Evolutionary conservation across 2,113 vertebrate genomes (phyloP).

Genomic region (Riparia riparia): DNA sequence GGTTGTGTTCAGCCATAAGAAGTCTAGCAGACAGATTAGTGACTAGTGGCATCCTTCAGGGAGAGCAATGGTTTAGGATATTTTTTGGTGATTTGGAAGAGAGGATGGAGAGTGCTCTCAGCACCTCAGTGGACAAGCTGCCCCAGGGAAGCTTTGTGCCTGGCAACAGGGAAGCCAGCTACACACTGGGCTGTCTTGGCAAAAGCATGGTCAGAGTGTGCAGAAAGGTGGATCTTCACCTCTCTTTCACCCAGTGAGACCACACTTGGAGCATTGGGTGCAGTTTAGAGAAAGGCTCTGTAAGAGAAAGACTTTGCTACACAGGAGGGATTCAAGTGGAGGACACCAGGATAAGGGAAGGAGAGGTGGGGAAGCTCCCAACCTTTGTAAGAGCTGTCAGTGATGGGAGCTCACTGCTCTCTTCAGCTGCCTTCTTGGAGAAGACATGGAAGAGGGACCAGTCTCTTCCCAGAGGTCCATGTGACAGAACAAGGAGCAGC

Average conservation of each 20-base stretch:
- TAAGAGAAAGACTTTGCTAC: neutral
- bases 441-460: neutral
- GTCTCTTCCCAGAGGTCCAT: neutral
- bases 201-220: accelerated
- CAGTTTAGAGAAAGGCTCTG: neutral
- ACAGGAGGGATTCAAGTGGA: neutral
- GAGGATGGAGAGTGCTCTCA: accelerated
- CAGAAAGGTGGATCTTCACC: neutral
- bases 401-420: neutral
- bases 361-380: neutral
- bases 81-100: neutral
- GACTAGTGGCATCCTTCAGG: neutral
- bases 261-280: neutral
- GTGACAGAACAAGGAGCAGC: neutral
- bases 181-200: neutral
- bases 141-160: neutral
- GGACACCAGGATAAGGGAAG: neutral
- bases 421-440: neutral
- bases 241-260: neutral
- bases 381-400: neutral
- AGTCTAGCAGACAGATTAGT: neutral
- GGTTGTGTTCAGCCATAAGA: neutral
- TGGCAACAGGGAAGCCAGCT: neutral
- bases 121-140: neutral
- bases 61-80: neutral